Conservation (phyloP, 2,888 invertebrate genomes). For the Euplexia lucipara region DNA sequence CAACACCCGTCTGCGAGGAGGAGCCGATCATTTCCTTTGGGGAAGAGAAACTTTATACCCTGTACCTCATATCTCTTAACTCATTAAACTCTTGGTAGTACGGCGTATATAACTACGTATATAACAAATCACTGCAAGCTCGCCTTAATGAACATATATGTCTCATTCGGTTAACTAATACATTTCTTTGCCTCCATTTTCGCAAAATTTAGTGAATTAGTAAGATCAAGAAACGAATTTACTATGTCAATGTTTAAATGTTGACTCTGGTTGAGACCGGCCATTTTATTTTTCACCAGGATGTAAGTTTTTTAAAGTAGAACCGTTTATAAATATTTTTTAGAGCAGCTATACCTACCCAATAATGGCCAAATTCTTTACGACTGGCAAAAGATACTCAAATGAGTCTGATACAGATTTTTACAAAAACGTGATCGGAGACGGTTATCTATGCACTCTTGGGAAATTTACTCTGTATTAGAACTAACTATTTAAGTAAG, state of each 20-base stretch:
- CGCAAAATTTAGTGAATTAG: conserved; percentile 9
- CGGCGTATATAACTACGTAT: no score
- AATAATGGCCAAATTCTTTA: not conserved
- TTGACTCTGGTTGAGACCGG: conserved; percentile 11
- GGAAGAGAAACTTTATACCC: no score
- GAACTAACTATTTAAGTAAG: not conserved
- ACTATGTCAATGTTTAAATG: conserved; percentile 16
- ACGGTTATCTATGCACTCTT: not conserved
- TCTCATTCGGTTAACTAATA: conserved; percentile 1
- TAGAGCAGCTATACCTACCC: not conserved
- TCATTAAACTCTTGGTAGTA: no score
- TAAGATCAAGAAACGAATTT: conserved; percentile 10
- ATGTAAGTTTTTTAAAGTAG: not conserved
- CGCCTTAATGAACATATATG: conserved; percentile 23
- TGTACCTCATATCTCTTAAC: no score
- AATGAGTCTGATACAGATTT: not conserved
- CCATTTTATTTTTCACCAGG: conserved; percentile 6
- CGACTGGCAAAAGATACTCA: no score
- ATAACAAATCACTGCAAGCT: no score
- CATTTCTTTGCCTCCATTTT: conserved; percentile 15
- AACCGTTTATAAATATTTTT: not conserved
- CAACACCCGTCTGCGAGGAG: no score
- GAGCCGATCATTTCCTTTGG: no score
- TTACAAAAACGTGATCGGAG: not conserved
- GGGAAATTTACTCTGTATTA: not conserved